Percentiles rank a stretch among this genome's conserved stretches.
Evolutionary conservation across 2,113 vertebrate genomes (phyloP).

Genomic region (Hydropotes inermis): DNA sequence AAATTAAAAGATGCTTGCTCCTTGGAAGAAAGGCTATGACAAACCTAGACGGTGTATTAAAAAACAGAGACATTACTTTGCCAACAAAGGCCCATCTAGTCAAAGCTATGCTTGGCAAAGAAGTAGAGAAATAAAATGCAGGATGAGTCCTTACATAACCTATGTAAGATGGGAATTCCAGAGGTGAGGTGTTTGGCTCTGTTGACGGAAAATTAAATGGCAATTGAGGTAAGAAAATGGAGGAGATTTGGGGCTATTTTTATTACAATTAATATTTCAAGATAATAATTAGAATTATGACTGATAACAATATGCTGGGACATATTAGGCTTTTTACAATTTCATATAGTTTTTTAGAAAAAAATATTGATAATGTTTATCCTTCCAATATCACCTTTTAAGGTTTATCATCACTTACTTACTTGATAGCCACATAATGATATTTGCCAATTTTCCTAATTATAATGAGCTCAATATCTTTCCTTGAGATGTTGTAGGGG

Average conservation of each 20-base stretch:
- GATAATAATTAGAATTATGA: not conserved
- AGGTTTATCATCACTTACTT: not conserved
- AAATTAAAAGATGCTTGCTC: not conserved
- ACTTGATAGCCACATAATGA: accelerated
- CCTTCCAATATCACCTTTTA: not conserved
- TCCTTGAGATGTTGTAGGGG: not conserved
- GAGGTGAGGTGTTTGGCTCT: not conserved
- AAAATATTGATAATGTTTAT: not conserved
- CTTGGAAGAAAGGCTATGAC: not conserved
- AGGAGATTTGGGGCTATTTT: not conserved
- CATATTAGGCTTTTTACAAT: not conserved
- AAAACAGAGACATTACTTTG: not conserved
- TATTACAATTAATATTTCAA: not conserved
- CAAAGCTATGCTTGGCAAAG: not conserved
- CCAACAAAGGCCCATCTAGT: not conserved
- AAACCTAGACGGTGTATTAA: not conserved
- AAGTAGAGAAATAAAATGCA: not conserved
- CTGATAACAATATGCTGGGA: not conserved
- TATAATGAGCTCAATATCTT: not conserved
- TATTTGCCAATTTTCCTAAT: not conserved
- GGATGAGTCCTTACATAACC: not conserved
- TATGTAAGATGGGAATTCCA: not conserved
- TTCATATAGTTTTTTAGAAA: not conserved
- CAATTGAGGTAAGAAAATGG: not conserved
- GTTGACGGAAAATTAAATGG: not conserved